A percentile compares a stretch with the other conserved stretches of the same genome.
Evolutionary conservation across 2,113 vertebrate species (phyloP).

Genomic region (Crotalus helleri): DNA sequence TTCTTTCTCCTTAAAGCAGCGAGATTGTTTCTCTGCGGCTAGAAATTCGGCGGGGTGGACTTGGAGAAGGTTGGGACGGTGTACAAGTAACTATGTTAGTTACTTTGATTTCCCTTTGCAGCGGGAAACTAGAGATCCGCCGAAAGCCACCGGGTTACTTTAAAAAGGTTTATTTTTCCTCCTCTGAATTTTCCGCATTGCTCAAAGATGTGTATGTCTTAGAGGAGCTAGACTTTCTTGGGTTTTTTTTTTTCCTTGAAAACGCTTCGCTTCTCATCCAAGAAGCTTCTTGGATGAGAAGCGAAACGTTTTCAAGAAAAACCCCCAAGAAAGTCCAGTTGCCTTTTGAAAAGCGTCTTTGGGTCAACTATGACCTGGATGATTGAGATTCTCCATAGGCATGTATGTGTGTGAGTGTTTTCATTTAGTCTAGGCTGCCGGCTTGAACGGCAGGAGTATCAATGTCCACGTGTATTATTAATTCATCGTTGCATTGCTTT

Average conservation of each 20-base stretch:
- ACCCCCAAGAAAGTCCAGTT: neutral
- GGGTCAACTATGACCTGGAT: neutral
- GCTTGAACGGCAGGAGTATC: neutral
- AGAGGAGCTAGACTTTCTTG: neutral
- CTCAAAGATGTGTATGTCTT: neutral
- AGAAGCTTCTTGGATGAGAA: neutral
- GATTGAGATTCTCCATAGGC: neutral
- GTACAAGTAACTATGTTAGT: neutral
- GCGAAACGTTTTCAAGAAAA: neutral
- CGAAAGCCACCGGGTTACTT: neutral
- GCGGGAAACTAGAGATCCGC: neutral
- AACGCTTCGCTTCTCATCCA: neutral
- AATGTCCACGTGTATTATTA: neutral
- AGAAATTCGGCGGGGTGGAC: neutral
- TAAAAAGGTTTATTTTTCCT: neutral
- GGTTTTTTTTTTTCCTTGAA: accelerated
- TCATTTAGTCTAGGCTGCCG: neutral
- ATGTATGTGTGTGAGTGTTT: neutral
- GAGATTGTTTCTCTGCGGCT: neutral
- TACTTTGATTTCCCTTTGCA: neutral
- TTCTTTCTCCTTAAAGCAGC: neutral
- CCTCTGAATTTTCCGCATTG: neutral
- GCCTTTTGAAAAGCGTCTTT: neutral
- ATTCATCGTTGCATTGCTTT: neutral
- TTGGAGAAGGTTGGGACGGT: neutral